Evolutionary conservation across 2,888 invertebrate species (phyloP), one percentile per base, ranked within the genome.

Genomic region (Thalpophila matura): DNA sequence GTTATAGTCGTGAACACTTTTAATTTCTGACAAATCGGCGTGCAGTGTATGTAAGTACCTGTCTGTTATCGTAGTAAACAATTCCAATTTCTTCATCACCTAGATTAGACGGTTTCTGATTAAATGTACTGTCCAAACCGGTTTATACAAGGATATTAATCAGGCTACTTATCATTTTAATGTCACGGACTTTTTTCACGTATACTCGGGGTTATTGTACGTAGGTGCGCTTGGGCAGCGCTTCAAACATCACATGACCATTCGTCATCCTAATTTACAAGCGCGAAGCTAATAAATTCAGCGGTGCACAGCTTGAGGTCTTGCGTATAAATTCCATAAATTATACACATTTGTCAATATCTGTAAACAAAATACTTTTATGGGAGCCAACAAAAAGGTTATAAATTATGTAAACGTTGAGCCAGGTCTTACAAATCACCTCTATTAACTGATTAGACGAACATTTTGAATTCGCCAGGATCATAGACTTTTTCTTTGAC

Each of bases 211-310:
- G 57, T 58, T 31, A 50, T 12, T 54, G 57, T 14, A 47, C 45
- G 27, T 20, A 22, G 9, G 37, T 35, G 10, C 46, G 46, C 38
- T 50, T 16, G 29, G 38, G 49, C 47, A 50, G 3, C 22, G 35
- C 38, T 55, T 43, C 46, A 35, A 64, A 59, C 57, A 56, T 22
- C 18, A 27, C 57, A 42, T 56, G 35, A 37, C 27, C 42, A 70
- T 76, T 58, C 45, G 47, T 60, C 60, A 63, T 74, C 47, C 51
- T 60, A 66, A 76, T 65, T 76, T 72, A 63, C 57, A 77, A 73
- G 31, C 53, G 58, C 61, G 14, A 64, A 51, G 56, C 46, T 37
- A 57, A 64, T 69, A 70, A 64, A 66, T 77, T 61, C 35, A 61
- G 38, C 37, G 31, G 35, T 26, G 40, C 65, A 53, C 64, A 65